phyloP scores from a whole-genome alignment of 2,888 invertebrate genomes.

The Perdita meconis region DNA sequence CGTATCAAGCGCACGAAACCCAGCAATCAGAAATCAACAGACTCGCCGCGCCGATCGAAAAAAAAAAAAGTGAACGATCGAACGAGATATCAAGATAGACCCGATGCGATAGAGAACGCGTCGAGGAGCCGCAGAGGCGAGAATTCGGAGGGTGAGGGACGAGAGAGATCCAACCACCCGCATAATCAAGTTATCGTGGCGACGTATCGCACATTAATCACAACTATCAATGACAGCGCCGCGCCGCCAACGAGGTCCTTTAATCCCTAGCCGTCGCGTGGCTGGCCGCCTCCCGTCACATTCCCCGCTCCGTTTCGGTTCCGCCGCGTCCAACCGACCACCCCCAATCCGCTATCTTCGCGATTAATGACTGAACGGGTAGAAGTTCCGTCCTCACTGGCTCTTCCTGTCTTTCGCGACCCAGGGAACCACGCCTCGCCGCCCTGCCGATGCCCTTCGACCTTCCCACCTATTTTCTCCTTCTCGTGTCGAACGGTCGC shows the following conservation, averaged over 20 bases:
- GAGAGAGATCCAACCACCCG: constrained; percentile 60
- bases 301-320: constrained; percentile 46
- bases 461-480: not conserved
- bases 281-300: constrained; percentile 41
- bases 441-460: not conserved
- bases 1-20: not conserved
- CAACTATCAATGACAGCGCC: constrained; percentile 81
- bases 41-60: too few relatives aligned
- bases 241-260: constrained; percentile 48
- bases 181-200: constrained; percentile 80
- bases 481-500: not conserved
- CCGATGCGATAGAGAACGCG: not conserved
- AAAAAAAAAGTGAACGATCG: too few relatives aligned
- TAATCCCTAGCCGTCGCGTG: constrained; percentile 49
- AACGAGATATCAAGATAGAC: too few relatives aligned
- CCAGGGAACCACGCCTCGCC: constrained; percentile 36
- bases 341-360: constrained; percentile 66
- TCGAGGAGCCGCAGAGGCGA: constrained; percentile 1
- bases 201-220: constrained; percentile 80
- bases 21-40: too few relatives aligned
- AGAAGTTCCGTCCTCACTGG: constrained; percentile 54
- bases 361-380: constrained; percentile 73
- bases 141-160: constrained; percentile 3
- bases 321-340: constrained; percentile 50
- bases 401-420: constrained; percentile 25